A percentile compares a stretch with the other conserved stretches of the same genome.
Conservation (phyloP, 2,888 invertebrate species). For the Crepidodera aurea region DNA sequence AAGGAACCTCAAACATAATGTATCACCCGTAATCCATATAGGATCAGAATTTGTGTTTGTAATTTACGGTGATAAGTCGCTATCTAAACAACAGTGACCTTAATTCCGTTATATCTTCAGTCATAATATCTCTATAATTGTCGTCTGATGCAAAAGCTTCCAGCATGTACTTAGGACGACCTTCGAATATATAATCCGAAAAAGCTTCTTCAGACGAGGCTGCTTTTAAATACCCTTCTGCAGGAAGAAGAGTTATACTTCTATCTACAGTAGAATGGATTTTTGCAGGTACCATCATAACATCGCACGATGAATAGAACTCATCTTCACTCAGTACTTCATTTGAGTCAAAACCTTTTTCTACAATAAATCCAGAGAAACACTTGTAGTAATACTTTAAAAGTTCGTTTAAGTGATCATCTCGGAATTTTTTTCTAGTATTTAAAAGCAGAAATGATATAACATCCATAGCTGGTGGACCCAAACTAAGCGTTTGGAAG, state of each 20-base stretch:
- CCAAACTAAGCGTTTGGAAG: slow-evolving; percentile 52
- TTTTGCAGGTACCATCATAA: slow-evolving; percentile 37
- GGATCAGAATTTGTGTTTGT: too few relatives aligned
- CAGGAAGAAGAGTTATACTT: slow-evolving; percentile 46
- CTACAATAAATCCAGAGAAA: slow-evolving; percentile 38
- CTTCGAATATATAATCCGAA: slow-evolving; percentile 47
- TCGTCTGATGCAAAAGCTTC: slow-evolving; percentile 41
- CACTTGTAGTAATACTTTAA: slow-evolving; percentile 49
- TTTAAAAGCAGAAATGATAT: slow-evolving; percentile 50
- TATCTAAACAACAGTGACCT: slow-evolving; percentile 42
- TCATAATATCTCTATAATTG: slow-evolving; percentile 47
- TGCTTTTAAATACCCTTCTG: slow-evolving; percentile 38
- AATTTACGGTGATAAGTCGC: too few relatives aligned
- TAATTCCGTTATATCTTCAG: slow-evolving; percentile 52
- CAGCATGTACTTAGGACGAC: slow-evolving; percentile 45
- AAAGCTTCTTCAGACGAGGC: slow-evolving; percentile 44
- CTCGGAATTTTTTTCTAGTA: slow-evolving; percentile 47
- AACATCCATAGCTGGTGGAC: slow-evolving; percentile 50
- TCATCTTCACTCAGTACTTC: slow-evolving; percentile 37
- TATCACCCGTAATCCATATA: too few relatives aligned
- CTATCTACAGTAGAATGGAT: slow-evolving; percentile 49
- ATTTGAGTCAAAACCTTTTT: slow-evolving; percentile 32
- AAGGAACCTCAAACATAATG: too few relatives aligned
- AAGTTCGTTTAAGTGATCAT: slow-evolving; percentile 44
- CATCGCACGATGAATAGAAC: slow-evolving; percentile 20